Base-by-base conservation (phyloP, 2,888 invertebrate genomes). In the Palloptera scutellata region DNA sequence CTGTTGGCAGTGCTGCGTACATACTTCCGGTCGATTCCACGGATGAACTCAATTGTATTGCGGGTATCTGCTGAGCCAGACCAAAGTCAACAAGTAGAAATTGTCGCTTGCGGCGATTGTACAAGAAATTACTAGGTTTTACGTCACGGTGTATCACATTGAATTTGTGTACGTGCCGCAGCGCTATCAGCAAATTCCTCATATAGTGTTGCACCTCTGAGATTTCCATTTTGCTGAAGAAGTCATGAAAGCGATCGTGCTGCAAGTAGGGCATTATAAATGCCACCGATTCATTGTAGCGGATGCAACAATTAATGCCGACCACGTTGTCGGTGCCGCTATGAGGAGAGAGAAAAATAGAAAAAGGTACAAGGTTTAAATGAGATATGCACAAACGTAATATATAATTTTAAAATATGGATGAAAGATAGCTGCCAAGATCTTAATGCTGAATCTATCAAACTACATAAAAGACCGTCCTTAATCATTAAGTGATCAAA, bases 61-160 rank as follows among this genome's bases (percentile, higher is more conserved):
- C 41, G 0, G 70, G 54, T 40, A 83, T 77, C 60, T 88, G 88
- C 84, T 96, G 94, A 20, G 96, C 94, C 71, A 96, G 86, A 0
- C 96, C 96, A 87, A 96, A 96, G 85, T 96, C 96, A 13, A 96
- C 94, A 71, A 96, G 85, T 62, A 93, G 86, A 84, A 91, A 93
- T 78, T 91, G 91, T 74, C 87, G 87, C 69, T 88, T 88, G 41
- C 87, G 87, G 13, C 94, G 87, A 83, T 95, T 92, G 80, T 94
- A 95, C 11, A 96, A 87, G 83, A 96, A 96, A 86, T 96, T 96
- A 84, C 92, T 93, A 1, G 96, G 96, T 84, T 96, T 96, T 53
- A 96, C 90, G 80, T 96, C 96, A 65, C 96, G 87, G 82, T 96
- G 96, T 69, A 96, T 95, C 70, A 96, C 90, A 71, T 91, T 90